Evolutionary conservation across 2,888 invertebrate species (phyloP), one percentile per base, ranked within the genome.

Genomic region (Microctonus brassicae): DNA sequence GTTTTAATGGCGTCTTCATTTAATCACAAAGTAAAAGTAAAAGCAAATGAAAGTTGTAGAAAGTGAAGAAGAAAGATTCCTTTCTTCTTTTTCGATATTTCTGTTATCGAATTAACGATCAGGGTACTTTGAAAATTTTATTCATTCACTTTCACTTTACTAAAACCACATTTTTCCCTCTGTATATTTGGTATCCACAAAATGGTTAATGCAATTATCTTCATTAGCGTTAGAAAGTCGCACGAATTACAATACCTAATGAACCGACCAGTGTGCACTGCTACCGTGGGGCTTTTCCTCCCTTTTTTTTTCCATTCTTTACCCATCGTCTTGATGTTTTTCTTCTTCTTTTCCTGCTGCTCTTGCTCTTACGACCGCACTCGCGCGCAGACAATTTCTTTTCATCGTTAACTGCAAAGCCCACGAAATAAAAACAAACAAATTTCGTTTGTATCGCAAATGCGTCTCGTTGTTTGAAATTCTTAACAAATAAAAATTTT

Each of bases 171-270:
- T 64, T 55, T 57, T 66, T 66, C 34, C 66, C 57, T 34, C 39
- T 63, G 63, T 63, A 47, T 63, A 57, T 57, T 66, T 39, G 55
- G 57, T 66, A 39, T 63, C 72, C 64, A 65, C 57, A 73, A 83
- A 84, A 86, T 84, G 84, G 81, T 83, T 86, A 86, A 86, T 83
- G 83, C 79, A 83, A 84, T 87, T 87, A 87, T 83, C 85, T 85
- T 87, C 84, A 86, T 87, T 86, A 86, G 85, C 77, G 79, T 67
- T 65, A 47, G 63, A 64, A 67, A 52, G 67, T 64, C 66, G 76
- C 79, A 77, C 76, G 84, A 80, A 87, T 87, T 87, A 87, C 85
- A 87, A 87, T 87, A 87, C 80, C 84, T 86, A 86, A 87, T 86
- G 87, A 87, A 86, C 82, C 84, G 79, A 78, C 82, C 83, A 81